A percentile compares a stretch with the other conserved stretches of the same genome.
These are phyloP conservation scores for Andrena chrysosceles DNA, from an alignment of 2,888 invertebrate genomes.

Conservation along the genomic window DNA sequence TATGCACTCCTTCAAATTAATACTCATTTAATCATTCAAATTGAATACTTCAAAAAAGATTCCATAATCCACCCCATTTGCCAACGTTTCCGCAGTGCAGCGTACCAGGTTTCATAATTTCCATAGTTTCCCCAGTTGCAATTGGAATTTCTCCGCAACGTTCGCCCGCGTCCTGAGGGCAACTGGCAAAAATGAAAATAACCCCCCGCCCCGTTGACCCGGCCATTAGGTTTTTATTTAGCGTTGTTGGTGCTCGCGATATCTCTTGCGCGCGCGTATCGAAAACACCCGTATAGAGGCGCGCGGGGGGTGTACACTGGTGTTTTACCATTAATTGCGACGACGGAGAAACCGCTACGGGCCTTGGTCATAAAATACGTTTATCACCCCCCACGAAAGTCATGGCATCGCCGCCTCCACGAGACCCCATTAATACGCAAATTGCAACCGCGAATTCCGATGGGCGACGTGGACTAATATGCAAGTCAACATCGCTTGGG, in stretches of 20 bases:
- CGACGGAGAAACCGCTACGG: conserved; percentile 64
- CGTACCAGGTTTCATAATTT: conserved; percentile 21
- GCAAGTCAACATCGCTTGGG: conserved; percentile 32
- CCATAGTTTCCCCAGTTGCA: conserved; percentile 20
- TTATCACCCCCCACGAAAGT: conserved; percentile 74
- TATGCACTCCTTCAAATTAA: no score
- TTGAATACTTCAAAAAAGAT: not conserved
- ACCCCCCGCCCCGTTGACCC: conserved; percentile 15
- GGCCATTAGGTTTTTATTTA: conserved; percentile 66
- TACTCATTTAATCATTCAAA: not conserved
- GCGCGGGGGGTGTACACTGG: conserved; percentile 18
- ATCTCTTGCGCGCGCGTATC: not conserved
- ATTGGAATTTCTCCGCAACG: conserved; percentile 10
- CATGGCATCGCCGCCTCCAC: conserved; percentile 42
- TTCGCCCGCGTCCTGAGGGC: not conserved
- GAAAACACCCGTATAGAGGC: not conserved
- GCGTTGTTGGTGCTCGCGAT: conserved; percentile 14
- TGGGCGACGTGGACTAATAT: conserved; percentile 39
- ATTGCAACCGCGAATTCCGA: conserved; percentile 64
- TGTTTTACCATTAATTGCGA: conserved; percentile 73
- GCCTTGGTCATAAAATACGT: conserved; percentile 70
- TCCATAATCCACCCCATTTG: no score
- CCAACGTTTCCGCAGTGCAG: not conserved
- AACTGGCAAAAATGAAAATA: conserved; percentile 56
- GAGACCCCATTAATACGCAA: conserved; percentile 72